Evolutionary conservation across 2,113 vertebrate genomes (phyloP).

Genomic region (Pygoscelis adeliae): DNA sequence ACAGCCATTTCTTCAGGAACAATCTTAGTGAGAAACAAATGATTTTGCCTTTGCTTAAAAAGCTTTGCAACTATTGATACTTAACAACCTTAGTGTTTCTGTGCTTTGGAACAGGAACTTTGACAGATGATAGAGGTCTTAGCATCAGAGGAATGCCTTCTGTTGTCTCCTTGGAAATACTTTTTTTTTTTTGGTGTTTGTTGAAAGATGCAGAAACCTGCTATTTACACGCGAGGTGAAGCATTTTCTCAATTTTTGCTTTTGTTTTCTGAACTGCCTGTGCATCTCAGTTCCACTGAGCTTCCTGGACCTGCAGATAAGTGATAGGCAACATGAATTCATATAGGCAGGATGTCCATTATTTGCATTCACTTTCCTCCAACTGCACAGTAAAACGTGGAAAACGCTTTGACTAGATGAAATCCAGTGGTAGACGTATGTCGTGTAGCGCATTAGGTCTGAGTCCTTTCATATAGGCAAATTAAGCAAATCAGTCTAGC

Average conservation of each 20-base stretch:
- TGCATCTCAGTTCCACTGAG: neutral
- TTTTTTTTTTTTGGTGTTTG: neutral
- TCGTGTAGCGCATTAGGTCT: neutral
- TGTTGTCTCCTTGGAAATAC: neutral
- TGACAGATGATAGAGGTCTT: neutral
- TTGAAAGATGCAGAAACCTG: neutral
- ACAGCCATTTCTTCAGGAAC: neutral
- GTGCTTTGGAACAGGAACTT: neutral
- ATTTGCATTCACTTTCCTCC: neutral
- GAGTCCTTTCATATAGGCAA: neutral
- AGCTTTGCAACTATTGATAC: neutral
- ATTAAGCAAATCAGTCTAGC: neutral
- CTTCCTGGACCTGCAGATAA: neutral
- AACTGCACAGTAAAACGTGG: neutral
- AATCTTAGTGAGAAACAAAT: neutral
- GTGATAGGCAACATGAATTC: neutral
- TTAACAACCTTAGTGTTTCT: neutral
- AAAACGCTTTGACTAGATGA: neutral
- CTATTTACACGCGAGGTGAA: neutral
- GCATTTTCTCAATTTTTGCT: neutral
- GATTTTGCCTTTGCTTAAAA: neutral
- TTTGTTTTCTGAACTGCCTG: neutral
- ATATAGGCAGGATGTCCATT: neutral
- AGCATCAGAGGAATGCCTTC: neutral
- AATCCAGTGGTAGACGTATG: neutral